Base-by-base conservation (phyloP, 2,113 vertebrate genomes). In the Pterocles orientalis region DNA sequence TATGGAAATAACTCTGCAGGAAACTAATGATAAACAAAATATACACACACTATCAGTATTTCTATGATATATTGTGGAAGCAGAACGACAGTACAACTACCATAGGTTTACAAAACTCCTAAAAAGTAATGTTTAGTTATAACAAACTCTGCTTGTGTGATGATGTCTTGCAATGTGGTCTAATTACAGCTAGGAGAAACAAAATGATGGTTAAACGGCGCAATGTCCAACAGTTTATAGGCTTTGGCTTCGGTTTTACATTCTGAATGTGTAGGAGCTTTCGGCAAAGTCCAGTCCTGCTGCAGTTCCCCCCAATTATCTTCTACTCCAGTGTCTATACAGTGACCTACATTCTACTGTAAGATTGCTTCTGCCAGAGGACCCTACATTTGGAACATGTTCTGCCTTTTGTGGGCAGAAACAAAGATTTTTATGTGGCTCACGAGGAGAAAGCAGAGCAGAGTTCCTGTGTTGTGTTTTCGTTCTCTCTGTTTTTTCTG, bases 151-250 rank as follows among this genome's bases (percentile, higher is more conserved):
- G 18, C 84, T 82, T 88, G 47, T n/a, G 48, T 64, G 41, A 65
- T 57, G 72, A 29, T 72, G 70, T 65, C 77, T 60, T 77, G 57
- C 72, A 81, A 58, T 50, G 62, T 29, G 90, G 65, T 95, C 33
- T 92, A 96, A 90, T 94, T 97, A 57, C 84, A 94, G 26, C 25
- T 77, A 70, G 8, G 33, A 79, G 93, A 92, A 97, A 96, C 86
- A 82, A 53, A 87, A 48, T 4, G 48, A 26, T 78, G 58, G 80
- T 76, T 95, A 91, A 88, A 89, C 70, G 1, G 39, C 50, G 84
- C 58, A 94, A 92, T 45, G 43, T n/a, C 75, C 62, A 77, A 87
- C n/a, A 65, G 68, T 96, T 97, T 94, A 96, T 82, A 70, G 60
- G 23, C 18, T 82, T 95, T 97, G 88, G 71, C 79, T 92, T 87